These are phyloP conservation scores for Pentalonia nigronervosa DNA, from an alignment of 1,140 invertebrate species.

Conservation along the genomic window DNA sequence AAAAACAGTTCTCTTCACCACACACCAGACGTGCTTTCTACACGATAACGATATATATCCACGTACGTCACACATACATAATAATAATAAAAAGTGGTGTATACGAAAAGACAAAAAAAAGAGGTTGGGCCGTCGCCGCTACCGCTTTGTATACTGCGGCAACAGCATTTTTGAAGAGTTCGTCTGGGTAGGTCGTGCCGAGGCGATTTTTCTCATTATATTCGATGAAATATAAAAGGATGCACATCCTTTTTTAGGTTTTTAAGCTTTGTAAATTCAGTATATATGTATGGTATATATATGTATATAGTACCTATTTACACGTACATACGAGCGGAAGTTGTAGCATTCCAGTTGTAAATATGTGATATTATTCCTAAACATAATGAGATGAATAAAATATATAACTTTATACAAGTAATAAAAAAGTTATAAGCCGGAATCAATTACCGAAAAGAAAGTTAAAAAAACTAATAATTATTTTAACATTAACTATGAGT, in stretches of 20 bases:
- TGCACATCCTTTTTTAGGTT: not conserved
- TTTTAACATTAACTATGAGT: not conserved
- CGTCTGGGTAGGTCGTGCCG: constrained; percentile 24
- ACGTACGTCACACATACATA: not conserved
- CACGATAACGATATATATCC: constrained; percentile 30
- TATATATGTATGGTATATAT: not conserved
- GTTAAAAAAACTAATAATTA: not conserved
- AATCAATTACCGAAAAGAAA: not conserved
- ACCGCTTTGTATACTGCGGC: constrained; percentile 41
- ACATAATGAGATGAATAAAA: not conserved
- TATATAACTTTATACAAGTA: not conserved
- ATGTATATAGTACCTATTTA: not conserved
- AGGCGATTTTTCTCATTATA: constrained; percentile 56
- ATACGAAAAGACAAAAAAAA: constrained; percentile 21
- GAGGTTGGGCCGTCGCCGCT: not conserved
- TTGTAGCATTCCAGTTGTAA: not conserved
- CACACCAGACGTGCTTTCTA: constrained; percentile 19
- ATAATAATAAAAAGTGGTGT: constrained; percentile 8
- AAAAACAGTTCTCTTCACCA: constrained; percentile 15
- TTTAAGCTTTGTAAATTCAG: constrained; percentile 27
- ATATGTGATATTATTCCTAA: not conserved
- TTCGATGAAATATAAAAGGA: constrained; percentile 28
- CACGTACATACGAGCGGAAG: not conserved
- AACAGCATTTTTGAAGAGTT: constrained; percentile 54
- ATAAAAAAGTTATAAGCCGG: not conserved